A percentile compares a stretch with the other conserved stretches of the same genome.
Conservation (phyloP, 1,140 invertebrate species). For the Ceratina japonica region DNA sequence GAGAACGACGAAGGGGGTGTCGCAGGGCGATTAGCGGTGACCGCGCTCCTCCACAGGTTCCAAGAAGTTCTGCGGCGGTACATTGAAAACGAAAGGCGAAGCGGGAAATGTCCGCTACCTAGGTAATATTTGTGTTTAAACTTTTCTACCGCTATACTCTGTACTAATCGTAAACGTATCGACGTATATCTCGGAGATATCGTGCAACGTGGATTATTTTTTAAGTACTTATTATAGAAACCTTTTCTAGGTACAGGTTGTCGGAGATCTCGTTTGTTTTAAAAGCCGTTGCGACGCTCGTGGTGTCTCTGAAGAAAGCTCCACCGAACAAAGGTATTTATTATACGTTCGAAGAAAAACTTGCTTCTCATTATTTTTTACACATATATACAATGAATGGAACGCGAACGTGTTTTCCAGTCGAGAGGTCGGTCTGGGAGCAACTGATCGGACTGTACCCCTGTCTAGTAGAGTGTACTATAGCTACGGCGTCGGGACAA, state of each 20-base stretch:
- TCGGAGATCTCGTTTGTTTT: constrained; percentile 98
- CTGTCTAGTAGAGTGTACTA: constrained; percentile 93
- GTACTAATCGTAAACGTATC: too few species aligned
- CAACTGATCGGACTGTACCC: constrained; percentile 95
- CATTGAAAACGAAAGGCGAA: constrained; percentile 92
- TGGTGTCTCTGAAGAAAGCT: constrained; percentile 95
- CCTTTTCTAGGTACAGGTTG: constrained; percentile 88
- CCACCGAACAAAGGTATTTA: constrained; percentile 88
- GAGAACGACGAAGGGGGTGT: constrained; percentile 81
- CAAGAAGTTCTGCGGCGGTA: constrained; percentile 95
- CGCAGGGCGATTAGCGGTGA: constrained; percentile 92
- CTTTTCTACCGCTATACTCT: constrained; percentile 6
- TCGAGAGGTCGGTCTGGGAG: constrained; percentile 93
- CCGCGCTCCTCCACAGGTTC: constrained; percentile 93
- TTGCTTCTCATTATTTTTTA: not conserved
- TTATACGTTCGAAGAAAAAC: not conserved
- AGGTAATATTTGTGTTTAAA: constrained; percentile 81
- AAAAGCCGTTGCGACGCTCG: constrained; percentile 95
- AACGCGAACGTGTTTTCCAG: constrained; percentile 77
- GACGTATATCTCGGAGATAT: not conserved
- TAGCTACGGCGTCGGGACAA: constrained; percentile 86
- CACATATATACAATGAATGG: not conserved
- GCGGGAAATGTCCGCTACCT: constrained; percentile 93
- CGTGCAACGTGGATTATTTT: constrained; percentile 30
- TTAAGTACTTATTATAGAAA: constrained; percentile 64